Conservation (phyloP, 2,113 vertebrate species). For the Campylomormyrus tamandua region DNA sequence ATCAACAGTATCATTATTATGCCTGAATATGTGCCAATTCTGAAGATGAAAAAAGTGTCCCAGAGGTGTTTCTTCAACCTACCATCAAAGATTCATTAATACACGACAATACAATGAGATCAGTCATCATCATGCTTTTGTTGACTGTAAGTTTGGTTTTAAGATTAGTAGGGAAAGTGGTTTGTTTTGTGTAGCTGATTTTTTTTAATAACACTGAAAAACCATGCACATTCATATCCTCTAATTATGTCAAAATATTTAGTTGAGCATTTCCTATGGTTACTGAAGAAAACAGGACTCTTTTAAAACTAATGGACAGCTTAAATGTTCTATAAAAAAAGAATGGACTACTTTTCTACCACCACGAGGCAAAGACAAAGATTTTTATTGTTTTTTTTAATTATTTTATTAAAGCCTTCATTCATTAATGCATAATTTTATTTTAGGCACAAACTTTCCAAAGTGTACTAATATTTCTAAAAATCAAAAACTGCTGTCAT, state of each 20-base stretch:
- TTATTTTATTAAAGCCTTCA: neutral
- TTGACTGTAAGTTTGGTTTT: neutral
- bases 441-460: neutral
- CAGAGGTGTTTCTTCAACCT: neutral
- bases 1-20: neutral
- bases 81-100: neutral
- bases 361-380: neutral
- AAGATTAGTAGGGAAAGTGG: neutral
- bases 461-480: neutral
- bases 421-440: neutral
- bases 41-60: neutral
- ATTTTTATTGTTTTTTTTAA: too few species aligned
- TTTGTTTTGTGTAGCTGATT: neutral
- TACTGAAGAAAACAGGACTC: neutral
- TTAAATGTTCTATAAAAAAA: neutral
- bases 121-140: neutral
- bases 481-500: neutral
- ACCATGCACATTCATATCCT: neutral
- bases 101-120: neutral
- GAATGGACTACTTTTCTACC: neutral
- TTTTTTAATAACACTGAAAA: neutral
- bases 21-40: neutral
- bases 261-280: neutral
- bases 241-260: neutral
- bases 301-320: neutral